Base-by-base conservation (phyloP, 92 coral and sea anemone species). In the Montipora capitata region DNA sequence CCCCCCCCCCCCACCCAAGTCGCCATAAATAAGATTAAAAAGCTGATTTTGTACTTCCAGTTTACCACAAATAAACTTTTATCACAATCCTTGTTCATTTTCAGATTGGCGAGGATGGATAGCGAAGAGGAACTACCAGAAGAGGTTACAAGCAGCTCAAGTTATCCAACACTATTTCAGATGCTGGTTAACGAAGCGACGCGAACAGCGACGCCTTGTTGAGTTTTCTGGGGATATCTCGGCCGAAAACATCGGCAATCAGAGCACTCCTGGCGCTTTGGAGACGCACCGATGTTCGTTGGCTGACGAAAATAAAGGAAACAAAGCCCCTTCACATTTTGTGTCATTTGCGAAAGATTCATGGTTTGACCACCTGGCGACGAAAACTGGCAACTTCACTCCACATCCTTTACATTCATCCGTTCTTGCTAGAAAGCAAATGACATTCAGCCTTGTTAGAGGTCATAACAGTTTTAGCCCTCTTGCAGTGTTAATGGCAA, bases 51-150 rank as follows among this genome's bases (percentile, higher is more conserved):
- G 52, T 48, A 48, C 7, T 48, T 48, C 4, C 52, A 48, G 52
- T 48, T 48, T 48, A 48, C 7, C 52, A 48, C 52, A 15, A 15
- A 62, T 62, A 48, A 48, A 48, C 52, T 48, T 48, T 48, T 0
- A 48, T 13, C 20, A 13, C 59, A 61, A 13, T 4, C 67, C 67
- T 62, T 62, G 11, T 62, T 62, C 38, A 35, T 57, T 84, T 67
- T n/a, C 52, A 90, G 94, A 61, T 45, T 66, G 59, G 75, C 85
- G 93, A 61, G 92, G 93, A 78, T 94, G 91, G 93, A 40, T 68
- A 4, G 79, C 56, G 8, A 81, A 80, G 70, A 72, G 13, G 52
- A 83, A 79, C 44, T 94, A 62, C 83, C 39, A 45, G 42, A 78
- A 35, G 72, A 57, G 67, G 27, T 68, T 87, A 45, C 63, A 70